A percentile compares a stretch with the other conserved stretches of the same genome.
Evolutionary conservation across 2,888 invertebrate species (phyloP).

Genomic region (Hydrotaea diabolus): DNA sequence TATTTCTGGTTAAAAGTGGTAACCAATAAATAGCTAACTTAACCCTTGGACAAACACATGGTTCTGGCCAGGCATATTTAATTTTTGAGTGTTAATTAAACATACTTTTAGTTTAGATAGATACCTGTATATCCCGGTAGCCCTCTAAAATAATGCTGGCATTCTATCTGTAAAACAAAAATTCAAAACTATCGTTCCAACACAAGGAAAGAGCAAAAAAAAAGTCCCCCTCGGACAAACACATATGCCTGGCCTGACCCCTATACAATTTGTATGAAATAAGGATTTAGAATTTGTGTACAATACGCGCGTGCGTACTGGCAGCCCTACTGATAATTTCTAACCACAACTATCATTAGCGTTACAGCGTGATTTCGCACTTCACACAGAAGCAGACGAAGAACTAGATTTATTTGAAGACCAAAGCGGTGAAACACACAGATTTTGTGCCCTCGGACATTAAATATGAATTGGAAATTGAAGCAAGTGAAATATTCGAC

Average conservation of each 20-base stretch:
- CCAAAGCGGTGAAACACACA: slow-evolving; percentile 38
- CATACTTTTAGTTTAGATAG: too few relatives aligned
- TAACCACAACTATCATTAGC: slow-evolving; percentile 44
- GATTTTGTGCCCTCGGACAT: slow-evolving; percentile 45
- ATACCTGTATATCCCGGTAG: slow-evolving; percentile 34
- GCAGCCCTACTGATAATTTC: slow-evolving; percentile 50
- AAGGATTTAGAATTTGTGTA: slow-evolving; percentile 46
- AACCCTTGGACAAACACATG: slow-evolving; percentile 44
- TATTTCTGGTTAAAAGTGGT: too few relatives aligned
- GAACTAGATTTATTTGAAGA: slow-evolving; percentile 40
- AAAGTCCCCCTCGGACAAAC: slow-evolving; percentile 16
- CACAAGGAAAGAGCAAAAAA: slow-evolving; percentile 31
- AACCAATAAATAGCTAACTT: too few relatives aligned
- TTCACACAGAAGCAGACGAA: too few relatives aligned
- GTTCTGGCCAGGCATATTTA: too few relatives aligned
- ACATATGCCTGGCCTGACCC: too few relatives aligned
- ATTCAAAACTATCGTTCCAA: slow-evolving; percentile 31
- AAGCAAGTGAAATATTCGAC: too few relatives aligned
- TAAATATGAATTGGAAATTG: too few relatives aligned
- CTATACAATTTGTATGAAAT: too few relatives aligned
- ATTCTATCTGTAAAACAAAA: slow-evolving; percentile 30
- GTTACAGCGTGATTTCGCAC: too few relatives aligned
- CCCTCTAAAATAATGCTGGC: slow-evolving; percentile 35
- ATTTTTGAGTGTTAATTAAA: too few relatives aligned
- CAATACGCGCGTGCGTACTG: too few relatives aligned